Conservation (phyloP, 2,797 vertebrate genomes). For the Adelosebastes latens region DNA sequence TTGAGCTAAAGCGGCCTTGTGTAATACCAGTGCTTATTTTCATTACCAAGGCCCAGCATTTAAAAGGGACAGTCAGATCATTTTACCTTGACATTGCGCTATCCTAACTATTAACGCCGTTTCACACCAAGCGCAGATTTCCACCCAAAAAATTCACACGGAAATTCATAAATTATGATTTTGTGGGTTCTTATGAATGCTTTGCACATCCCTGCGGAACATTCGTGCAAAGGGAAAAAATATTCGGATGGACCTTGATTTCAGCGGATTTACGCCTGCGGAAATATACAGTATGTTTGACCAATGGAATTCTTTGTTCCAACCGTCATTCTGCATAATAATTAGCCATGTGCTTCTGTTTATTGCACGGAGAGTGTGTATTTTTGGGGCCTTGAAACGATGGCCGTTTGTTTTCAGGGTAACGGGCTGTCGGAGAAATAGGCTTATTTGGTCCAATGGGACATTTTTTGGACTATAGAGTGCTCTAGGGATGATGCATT, state of each 20-base stretch:
- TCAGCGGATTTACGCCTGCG: background rate
- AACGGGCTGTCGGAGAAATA: background rate
- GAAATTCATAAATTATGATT: background rate
- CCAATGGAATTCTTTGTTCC: background rate
- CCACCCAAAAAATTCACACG: no score
- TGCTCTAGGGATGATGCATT: no score
- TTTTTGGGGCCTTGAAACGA: background rate
- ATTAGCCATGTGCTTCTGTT: no score
- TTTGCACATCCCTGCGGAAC: background rate
- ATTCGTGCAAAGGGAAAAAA: background rate
- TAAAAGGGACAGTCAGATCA: background rate
- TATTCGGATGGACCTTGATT: background rate
- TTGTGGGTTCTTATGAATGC: background rate
- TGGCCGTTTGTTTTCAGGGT: background rate
- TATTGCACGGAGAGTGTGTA: no score
- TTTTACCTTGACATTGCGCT: background rate
- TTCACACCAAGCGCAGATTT: no score
- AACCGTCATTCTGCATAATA: background rate
- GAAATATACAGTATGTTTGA: background rate
- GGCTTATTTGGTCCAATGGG: background rate
- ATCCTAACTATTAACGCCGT: background rate
- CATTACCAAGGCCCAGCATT: background rate
- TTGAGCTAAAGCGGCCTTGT: background rate
- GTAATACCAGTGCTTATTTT: background rate
- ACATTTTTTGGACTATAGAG: background rate